Conservation (phyloP, 2,888 invertebrate species). For the Lacanobia wlatinum region DNA sequence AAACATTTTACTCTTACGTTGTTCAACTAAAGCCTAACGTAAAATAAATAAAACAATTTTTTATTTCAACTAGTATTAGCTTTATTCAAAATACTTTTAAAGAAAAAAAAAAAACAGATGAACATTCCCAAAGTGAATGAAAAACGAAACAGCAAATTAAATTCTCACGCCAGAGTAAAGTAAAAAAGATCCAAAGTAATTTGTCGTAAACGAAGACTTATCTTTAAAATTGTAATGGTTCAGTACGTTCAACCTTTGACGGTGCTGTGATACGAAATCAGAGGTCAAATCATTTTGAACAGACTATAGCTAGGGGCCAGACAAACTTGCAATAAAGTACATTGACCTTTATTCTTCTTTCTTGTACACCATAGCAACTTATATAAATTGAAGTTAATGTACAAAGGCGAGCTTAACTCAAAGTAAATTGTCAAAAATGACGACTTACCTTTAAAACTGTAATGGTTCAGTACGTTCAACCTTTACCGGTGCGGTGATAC, state of each 20-base stretch:
- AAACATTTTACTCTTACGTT: background rate
- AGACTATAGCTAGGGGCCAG: background rate
- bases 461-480: too few species aligned
- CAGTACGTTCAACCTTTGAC: background rate
- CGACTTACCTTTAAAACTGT: too few species aligned
- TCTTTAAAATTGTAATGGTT: background rate
- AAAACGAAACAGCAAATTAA: slow-evolving; percentile 32
- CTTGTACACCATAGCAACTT: too few species aligned
- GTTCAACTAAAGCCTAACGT: slow-evolving; percentile 7
- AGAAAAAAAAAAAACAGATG: too few species aligned
- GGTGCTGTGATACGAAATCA: background rate
- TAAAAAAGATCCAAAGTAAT: slow-evolving; percentile 15
- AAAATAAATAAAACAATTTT: background rate
- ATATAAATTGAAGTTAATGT: too few species aligned
- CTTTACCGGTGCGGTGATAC: too few species aligned
- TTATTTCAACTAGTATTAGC: background rate
- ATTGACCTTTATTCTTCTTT: too few species aligned
- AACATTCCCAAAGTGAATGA: background rate
- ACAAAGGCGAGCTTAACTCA: too few species aligned
- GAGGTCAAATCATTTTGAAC: background rate
- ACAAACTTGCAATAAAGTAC: too few species aligned
- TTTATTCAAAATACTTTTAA: background rate
- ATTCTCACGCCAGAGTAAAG: slow-evolving; percentile 31
- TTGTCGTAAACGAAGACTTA: slow-evolving; percentile 3
- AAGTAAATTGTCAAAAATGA: too few species aligned